phyloP scores from a whole-genome alignment of 2,113 vertebrate genomes.

The Semicossyphus pulcher region DNA sequence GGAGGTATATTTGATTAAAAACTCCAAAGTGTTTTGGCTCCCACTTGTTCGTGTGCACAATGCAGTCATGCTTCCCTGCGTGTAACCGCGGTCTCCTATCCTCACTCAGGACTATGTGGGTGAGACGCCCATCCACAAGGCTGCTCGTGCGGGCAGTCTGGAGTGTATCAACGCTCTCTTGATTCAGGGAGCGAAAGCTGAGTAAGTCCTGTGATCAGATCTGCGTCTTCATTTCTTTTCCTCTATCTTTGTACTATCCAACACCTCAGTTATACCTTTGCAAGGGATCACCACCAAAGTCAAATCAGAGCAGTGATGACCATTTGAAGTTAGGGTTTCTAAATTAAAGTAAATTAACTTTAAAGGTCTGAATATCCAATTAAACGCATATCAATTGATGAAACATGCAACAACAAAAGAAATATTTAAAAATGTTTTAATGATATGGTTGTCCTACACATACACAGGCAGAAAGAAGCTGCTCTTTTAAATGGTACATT shows the following conservation, averaged over 20 bases:
- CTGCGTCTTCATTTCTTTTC: constrained; percentile 59
- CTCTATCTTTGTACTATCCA: constrained; percentile 66
- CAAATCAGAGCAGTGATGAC: not conserved
- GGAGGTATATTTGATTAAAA: not conserved
- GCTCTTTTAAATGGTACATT: not conserved
- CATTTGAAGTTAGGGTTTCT: not conserved
- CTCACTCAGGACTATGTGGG: constrained; percentile 95
- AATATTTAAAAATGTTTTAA: too few species aligned
- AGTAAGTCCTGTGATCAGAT: constrained; percentile 90
- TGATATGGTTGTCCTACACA: too few species aligned
- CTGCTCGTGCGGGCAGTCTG: constrained; percentile 96
- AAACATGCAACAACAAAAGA: too few species aligned
- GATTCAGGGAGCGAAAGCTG: constrained; percentile 93
- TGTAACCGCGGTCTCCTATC: constrained; percentile 51
- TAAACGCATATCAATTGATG: not conserved
- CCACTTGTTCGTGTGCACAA: not conserved
- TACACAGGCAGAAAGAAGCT: not conserved
- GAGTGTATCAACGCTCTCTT: constrained; percentile 96
- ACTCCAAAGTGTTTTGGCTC: not conserved
- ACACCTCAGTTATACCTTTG: constrained; percentile 63
- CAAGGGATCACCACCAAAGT: constrained; percentile 79
- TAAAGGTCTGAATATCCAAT: not conserved
- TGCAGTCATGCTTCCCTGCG: constrained; percentile 25
- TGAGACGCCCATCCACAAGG: constrained; percentile 98
- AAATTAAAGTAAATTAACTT: not conserved